Conservation (phyloP, 2,797 vertebrate genomes). For the Eidolon dupreanum region DNA sequence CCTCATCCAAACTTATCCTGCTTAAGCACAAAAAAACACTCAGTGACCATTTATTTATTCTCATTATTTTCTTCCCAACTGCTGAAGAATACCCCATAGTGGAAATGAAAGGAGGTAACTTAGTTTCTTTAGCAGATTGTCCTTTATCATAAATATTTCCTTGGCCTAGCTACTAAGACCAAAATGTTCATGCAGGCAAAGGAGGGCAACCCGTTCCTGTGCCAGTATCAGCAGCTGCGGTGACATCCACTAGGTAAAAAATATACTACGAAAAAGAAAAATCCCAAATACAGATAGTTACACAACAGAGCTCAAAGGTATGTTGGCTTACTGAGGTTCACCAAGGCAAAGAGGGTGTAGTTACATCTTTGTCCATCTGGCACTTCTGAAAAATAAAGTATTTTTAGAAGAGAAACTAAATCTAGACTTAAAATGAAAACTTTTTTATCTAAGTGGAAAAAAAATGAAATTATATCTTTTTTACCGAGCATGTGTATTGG, state of each 20-base stretch:
- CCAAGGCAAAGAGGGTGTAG: not conserved
- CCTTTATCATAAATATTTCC: constrained; percentile 60
- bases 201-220: constrained; percentile 6
- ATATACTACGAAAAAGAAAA: not conserved
- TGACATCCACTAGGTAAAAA: constrained; percentile 19
- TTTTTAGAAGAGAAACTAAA: constrained; percentile 45
- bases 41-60: not conserved
- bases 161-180: constrained; percentile 37
- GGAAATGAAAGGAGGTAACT: constrained; percentile 46
- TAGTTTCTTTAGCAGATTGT: constrained; percentile 45
- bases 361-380: constrained; percentile 56
- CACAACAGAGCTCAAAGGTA: constrained; percentile 33
- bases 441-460: not conserved
- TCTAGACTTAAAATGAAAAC: not conserved
- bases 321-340: not conserved
- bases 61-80: constrained; percentile 23
- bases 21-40: not conserved
- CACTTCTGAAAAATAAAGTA: constrained; percentile 4
- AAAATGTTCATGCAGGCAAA: not conserved
- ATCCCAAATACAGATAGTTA: constrained; percentile 30
- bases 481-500: not conserved
- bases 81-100: not conserved
- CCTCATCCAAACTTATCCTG: not conserved
- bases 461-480: not conserved
- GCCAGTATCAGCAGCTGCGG: constrained; percentile 12